A percentile compares a stretch with the other conserved stretches of the same genome.
Conservation (phyloP, 2,888 invertebrate species). For the Cremastinae sp. region DNA sequence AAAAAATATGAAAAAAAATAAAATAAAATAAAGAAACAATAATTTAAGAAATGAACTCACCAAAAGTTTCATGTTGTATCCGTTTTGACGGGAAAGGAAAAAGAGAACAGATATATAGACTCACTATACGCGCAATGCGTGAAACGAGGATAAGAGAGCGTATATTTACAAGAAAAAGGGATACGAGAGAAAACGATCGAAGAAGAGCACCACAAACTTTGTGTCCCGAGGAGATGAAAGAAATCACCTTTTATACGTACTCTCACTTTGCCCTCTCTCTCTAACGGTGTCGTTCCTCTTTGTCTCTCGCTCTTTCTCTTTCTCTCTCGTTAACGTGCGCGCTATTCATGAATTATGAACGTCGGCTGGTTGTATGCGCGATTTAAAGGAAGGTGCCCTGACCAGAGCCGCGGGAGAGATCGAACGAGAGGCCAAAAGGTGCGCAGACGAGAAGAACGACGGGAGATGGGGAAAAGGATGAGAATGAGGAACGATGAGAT, state of each 20-base stretch:
- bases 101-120: slow-evolving; percentile 22
- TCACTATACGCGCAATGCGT: slow-evolving; percentile 52
- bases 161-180: slow-evolving; percentile 9
- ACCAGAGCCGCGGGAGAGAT: slow-evolving; percentile 45
- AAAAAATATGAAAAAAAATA: neutral
- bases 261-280: slow-evolving; percentile 78
- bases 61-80: slow-evolving; percentile 81
- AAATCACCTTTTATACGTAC: slow-evolving; percentile 79
- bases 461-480: slow-evolving; percentile 9
- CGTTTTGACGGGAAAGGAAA: slow-evolving; percentile 46
- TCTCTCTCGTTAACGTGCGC: slow-evolving; percentile 25
- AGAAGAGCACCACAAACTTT: slow-evolving; percentile 71
- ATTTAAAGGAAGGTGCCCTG: slow-evolving; percentile 59
- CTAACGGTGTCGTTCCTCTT: slow-evolving; percentile 57
- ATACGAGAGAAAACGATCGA: slow-evolving; percentile 65
- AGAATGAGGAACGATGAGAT: slow-evolving; percentile 14
- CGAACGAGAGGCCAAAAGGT: slow-evolving; percentile 22
- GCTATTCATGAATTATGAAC: slow-evolving; percentile 71
- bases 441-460: slow-evolving; percentile 1
- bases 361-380: slow-evolving; percentile 57
- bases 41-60: slow-evolving; percentile 75
- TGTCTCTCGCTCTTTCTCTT: slow-evolving; percentile 77
- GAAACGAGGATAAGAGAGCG: neutral
- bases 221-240: slow-evolving; percentile 75
- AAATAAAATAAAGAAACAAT: neutral